These are phyloP conservation scores for Hypena proboscidalis DNA, from an alignment of 2,888 invertebrate species.

Conservation along the genomic window DNA sequence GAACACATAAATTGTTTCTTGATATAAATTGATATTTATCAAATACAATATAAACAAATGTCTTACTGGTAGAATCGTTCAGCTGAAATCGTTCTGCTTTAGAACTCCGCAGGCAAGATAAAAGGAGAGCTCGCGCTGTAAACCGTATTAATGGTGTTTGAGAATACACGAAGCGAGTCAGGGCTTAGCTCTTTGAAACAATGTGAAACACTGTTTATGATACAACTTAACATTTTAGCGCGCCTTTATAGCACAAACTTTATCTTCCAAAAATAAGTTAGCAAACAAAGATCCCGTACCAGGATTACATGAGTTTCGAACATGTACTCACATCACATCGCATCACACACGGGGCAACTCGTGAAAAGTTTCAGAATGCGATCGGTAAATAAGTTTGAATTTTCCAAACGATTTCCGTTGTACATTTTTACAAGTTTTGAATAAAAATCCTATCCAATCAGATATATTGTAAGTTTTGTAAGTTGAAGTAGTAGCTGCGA, in stretches of 20 bases:
- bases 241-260: background rate
- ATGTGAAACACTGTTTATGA: conserved; percentile 2
- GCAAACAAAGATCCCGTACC: conserved; percentile 5
- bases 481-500: conserved; percentile 3
- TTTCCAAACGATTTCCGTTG: conserved; percentile 7
- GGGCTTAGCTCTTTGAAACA: conserved; percentile 1
- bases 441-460: conserved; percentile 13
- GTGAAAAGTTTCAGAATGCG: conserved; percentile 5
- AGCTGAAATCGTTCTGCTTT: background rate
- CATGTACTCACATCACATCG: background rate
- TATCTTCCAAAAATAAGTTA: conserved; percentile 1
- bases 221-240: background rate
- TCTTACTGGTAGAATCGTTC: background rate
- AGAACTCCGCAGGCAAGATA: background rate
- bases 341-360: conserved; percentile 1
- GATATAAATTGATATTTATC: too few species aligned
- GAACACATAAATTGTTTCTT: too few species aligned
- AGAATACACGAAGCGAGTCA: background rate
- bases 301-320: conserved; percentile 6
- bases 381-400: conserved; percentile 16
- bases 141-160: conserved; percentile 10
- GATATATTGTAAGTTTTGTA: conserved; percentile 14
- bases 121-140: background rate
- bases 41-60: too few species aligned
- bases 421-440: conserved; percentile 11